These are phyloP conservation scores for Drosophila nigricruria DNA, from an alignment of 2,888 invertebrate genomes.

Conservation along the genomic window DNA sequence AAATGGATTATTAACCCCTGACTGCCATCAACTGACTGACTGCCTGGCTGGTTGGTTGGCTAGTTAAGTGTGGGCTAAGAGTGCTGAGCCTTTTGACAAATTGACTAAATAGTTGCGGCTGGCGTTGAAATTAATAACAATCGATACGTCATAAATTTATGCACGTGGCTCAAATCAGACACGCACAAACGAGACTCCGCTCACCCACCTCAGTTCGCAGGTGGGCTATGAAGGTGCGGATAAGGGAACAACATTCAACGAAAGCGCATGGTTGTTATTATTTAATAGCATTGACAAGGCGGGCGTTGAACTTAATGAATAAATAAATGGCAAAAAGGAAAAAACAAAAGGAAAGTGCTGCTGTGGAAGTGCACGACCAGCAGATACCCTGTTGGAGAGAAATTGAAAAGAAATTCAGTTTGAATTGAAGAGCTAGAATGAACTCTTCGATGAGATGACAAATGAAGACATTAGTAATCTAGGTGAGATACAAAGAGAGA, in stretches of 20 bases:
- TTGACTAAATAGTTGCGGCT: constrained; percentile 73
- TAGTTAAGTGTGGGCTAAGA: constrained; percentile 10
- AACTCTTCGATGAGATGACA: not conserved
- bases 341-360: not conserved
- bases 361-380: not conserved
- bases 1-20: constrained; percentile 73
- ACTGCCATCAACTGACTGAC: not conserved
- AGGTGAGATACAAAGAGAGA: not conserved
- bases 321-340: constrained; percentile 26
- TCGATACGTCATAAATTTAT: constrained; percentile 78
- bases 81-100: constrained; percentile 66
- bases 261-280: constrained; percentile 46
- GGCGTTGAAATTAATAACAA: constrained; percentile 74
- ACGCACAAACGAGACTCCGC: constrained; percentile 60
- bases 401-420: not conserved
- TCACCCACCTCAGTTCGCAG: not conserved
- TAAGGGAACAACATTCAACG: not conserved
- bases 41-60: not conserved
- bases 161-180: constrained; percentile 61
- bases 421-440: not conserved
- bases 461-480: too few species aligned
- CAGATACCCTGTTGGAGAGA: not conserved
- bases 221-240: not conserved
- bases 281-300: constrained; percentile 67
- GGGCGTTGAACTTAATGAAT: constrained; percentile 59